Percentiles rank a stretch among this genome's conserved stretches.
Evolutionary conservation across 2,113 vertebrate genomes (phyloP).

Genomic region (Carassius auratus): DNA sequence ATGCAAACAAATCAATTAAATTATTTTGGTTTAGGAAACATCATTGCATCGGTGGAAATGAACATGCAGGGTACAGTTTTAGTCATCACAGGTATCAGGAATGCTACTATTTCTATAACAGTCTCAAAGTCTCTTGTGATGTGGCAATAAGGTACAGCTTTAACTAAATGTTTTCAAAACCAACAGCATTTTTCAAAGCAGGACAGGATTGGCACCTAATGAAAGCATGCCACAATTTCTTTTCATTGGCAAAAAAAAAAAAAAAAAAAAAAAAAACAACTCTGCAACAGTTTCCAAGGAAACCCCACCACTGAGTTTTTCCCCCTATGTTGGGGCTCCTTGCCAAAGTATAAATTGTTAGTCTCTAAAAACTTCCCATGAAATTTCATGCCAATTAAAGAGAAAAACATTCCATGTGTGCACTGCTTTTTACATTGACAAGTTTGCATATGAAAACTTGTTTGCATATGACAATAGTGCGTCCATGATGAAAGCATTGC

Average conservation of each 20-base stretch:
- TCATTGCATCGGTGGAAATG: neutral
- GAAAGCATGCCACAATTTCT: constrained; percentile 63
- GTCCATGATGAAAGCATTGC: constrained; percentile 66
- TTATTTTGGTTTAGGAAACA: neutral
- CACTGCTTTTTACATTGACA: constrained; percentile 48
- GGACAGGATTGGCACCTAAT: constrained; percentile 58
- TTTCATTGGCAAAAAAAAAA: constrained; percentile 51
- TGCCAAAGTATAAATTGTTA: constrained; percentile 63
- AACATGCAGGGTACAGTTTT: neutral
- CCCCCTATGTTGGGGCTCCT: constrained; percentile 56
- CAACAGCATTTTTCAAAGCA: constrained; percentile 37
- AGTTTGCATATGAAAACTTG: constrained; percentile 46
- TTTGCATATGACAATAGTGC: constrained; percentile 62
- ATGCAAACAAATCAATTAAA: neutral
- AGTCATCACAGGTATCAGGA: neutral
- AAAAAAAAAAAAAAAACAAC: constrained; percentile 24
- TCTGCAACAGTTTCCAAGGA: constrained; percentile 65
- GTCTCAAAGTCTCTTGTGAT: constrained; percentile 61
- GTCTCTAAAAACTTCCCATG: constrained; percentile 49
- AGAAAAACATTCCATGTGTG: constrained; percentile 52
- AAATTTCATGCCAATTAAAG: constrained; percentile 68
- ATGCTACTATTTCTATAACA: constrained; percentile 40
- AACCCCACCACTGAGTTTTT: constrained; percentile 64
- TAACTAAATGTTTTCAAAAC: constrained; percentile 64
- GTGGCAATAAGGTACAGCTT: constrained; percentile 62